phyloP scores from a whole-genome alignment of 2,797 vertebrate species.

The Peromyscus attwateri region DNA sequence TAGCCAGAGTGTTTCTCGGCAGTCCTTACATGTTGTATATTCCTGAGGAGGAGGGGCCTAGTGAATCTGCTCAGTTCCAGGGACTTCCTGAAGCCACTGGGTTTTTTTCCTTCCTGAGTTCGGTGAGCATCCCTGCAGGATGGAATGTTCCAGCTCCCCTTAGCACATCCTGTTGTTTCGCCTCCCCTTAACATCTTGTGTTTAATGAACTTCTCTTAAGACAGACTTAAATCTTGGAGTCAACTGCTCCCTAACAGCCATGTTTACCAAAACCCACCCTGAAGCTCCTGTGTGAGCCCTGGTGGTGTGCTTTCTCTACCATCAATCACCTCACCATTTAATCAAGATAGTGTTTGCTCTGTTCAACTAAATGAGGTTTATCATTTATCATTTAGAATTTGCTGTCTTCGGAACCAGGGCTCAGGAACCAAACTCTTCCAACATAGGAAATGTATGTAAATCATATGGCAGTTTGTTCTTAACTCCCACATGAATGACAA shows the following conservation, averaged over 20 bases:
- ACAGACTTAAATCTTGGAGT: neutral
- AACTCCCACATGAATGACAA: neutral
- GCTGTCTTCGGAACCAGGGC: neutral
- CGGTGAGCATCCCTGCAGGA: neutral
- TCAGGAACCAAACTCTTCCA: neutral
- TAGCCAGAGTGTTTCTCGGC: neutral
- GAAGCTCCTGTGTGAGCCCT: neutral
- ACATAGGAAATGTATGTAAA: neutral
- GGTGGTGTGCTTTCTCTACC: neutral
- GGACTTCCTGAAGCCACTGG: neutral
- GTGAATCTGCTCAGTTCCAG: neutral
- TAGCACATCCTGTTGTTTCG: neutral
- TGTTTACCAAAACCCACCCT: neutral
- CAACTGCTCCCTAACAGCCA: neutral
- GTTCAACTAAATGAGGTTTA: neutral
- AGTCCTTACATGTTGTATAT: neutral
- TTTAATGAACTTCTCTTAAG: no score
- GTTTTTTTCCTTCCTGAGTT: neutral
- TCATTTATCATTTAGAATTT: slow-evolving; percentile 31
- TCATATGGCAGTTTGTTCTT: neutral
- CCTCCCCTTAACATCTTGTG: neutral
- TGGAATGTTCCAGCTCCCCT: neutral
- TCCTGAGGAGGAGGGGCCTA: neutral
- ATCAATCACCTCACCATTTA: neutral
- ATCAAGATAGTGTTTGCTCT: neutral